Conservation (phyloP, 1,140 invertebrate genomes). For the Chlorops oryzae region DNA sequence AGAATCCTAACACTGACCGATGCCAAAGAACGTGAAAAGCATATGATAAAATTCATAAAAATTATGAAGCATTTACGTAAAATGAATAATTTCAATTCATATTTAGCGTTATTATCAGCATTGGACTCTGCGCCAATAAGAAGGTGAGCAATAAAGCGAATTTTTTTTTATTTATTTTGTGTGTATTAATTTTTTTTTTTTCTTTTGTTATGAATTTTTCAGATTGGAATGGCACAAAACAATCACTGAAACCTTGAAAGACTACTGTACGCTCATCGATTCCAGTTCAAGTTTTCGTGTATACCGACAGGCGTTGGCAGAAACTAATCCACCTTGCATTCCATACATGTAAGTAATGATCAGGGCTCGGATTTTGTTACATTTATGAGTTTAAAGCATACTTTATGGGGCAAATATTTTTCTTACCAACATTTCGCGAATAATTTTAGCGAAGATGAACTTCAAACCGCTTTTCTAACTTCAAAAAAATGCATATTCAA, state of each 20-base stretch:
- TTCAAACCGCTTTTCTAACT: too few species aligned
- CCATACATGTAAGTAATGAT: conserved; percentile 86
- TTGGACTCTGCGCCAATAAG: conserved; percentile 93
- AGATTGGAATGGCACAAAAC: conserved; percentile 92
- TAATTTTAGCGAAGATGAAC: too few species aligned
- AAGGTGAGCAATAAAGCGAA: conserved; percentile 30
- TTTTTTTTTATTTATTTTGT: too few species aligned
- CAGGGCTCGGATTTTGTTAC: too few species aligned
- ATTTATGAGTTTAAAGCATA: too few species aligned
- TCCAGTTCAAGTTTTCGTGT: conserved; percentile 92
- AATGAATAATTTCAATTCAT: conserved; percentile 98
- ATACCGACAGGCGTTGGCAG: conserved; percentile 87
- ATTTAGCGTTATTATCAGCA: conserved; percentile 91
- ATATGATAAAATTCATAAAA: conserved; percentile 95
- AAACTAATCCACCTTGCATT: conserved; percentile 94
- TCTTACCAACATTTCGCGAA: too few species aligned
- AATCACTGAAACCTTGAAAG: conserved; percentile 86
- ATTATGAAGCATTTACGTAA: conserved; percentile 97
- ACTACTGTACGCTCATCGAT: conserved; percentile 93
- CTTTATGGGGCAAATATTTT: too few species aligned
- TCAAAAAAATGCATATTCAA: too few species aligned
- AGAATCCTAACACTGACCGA: conserved; percentile 73
- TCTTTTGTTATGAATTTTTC: conserved; percentile 1
- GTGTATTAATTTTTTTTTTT: conserved; percentile 3
- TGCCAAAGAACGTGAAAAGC: conserved; percentile 90